Percentiles rank a stretch among this genome's conserved stretches.
phyloP scores from a whole-genome alignment of 2,888 invertebrate species.

The Drosophila nr. perissopoda region DNA sequence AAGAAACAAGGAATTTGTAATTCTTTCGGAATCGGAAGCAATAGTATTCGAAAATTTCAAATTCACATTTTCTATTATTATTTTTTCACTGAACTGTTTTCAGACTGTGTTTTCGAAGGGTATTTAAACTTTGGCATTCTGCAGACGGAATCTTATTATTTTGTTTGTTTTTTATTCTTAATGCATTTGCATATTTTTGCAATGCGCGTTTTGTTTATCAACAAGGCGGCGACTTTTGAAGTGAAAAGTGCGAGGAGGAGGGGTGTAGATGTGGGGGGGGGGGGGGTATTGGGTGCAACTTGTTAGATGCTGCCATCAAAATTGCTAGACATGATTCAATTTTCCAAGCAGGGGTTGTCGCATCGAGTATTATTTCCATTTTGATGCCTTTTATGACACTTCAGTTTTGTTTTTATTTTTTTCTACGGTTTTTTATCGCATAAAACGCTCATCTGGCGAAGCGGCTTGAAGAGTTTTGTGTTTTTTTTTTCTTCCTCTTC shows the following conservation, averaged over 20 bases:
- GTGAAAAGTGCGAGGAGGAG: slow-evolving; percentile 20
- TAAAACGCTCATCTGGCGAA: slow-evolving; percentile 62
- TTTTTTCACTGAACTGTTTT: neutral
- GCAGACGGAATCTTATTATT: too few species aligned
- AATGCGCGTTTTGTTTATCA: slow-evolving; percentile 59
- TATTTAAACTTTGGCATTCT: neutral
- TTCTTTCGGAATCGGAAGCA: too few species aligned
- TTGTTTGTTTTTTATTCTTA: neutral
- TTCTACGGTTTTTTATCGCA: slow-evolving; percentile 33
- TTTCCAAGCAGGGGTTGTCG: slow-evolving; percentile 39
- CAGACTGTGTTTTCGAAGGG: neutral
- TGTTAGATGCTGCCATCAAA: slow-evolving; percentile 67
- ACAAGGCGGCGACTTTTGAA: slow-evolving; percentile 61
- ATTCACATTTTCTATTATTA: too few species aligned
- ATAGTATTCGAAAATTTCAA: too few species aligned
- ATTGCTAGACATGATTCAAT: slow-evolving; percentile 68
- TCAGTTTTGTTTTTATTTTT: slow-evolving; percentile 57
- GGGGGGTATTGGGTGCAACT: slow-evolving; percentile 33
- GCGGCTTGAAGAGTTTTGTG: slow-evolving; percentile 29
- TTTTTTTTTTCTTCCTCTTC: slow-evolving; percentile 18
- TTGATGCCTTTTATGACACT: slow-evolving; percentile 78
- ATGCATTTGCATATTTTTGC: slow-evolving; percentile 48
- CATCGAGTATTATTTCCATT: slow-evolving; percentile 65
- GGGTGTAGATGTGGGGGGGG: neutral
- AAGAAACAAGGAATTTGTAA: too few species aligned